Conservation (phyloP, 2,888 invertebrate genomes). For the Linyphia triangularis region DNA sequence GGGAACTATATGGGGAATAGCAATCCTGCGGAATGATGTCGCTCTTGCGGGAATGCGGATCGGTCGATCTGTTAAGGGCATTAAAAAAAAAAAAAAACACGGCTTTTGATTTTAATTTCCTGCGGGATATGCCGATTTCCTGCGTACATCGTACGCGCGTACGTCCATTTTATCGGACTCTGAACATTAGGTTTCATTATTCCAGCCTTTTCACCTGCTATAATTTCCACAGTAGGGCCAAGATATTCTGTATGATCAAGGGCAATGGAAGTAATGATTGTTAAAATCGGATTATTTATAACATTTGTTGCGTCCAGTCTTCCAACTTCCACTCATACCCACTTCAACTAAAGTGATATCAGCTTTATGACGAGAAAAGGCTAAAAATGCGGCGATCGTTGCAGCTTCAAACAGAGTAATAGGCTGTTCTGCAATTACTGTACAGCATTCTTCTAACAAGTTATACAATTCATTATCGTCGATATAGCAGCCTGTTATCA, state of each 20-base stretch:
- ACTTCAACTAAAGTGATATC: slow-evolving; percentile 18
- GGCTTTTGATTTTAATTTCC: too few species aligned
- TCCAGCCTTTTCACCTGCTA: slow-evolving; percentile 25
- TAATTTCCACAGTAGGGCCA: slow-evolving; percentile 15
- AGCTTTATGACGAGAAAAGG: slow-evolving; percentile 22
- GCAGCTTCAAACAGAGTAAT: slow-evolving; percentile 19
- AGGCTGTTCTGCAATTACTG: slow-evolving; percentile 17
- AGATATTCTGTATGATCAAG: slow-evolving; percentile 22
- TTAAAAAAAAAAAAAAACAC: too few species aligned
- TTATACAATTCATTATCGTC: slow-evolving; percentile 22
- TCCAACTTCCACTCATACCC: slow-evolving; percentile 22
- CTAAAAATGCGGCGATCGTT: slow-evolving; percentile 8
- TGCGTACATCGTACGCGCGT: too few species aligned
- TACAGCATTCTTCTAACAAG: slow-evolving; percentile 22
- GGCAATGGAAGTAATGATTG: slow-evolving; percentile 17
- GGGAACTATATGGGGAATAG: too few species aligned
- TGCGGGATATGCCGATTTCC: too few species aligned
- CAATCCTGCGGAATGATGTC: too few species aligned
- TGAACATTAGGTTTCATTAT: slow-evolving; percentile 27
- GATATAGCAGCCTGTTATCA: slow-evolving; percentile 8
- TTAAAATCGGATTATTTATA: slow-evolving; percentile 22
- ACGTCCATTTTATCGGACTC: too few species aligned
- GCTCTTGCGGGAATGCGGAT: too few species aligned
- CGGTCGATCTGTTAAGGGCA: too few species aligned
- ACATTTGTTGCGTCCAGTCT: slow-evolving; percentile 17